Evolutionary conservation across 2,797 vertebrate genomes (phyloP).

Genomic region (Alectoris magna): DNA sequence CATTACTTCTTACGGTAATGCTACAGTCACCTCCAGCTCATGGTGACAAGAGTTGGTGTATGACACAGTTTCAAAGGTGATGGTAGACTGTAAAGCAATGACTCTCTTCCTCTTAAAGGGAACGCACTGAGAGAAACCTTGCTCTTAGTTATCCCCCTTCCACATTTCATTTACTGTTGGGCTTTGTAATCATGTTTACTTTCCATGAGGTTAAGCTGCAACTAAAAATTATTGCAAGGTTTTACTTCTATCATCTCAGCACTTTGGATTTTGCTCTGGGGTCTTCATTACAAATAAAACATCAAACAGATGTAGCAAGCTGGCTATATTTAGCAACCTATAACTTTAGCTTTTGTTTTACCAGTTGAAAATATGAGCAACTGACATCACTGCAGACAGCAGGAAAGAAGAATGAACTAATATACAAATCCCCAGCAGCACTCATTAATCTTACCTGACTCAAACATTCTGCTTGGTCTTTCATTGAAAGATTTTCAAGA

Average conservation of each 20-base stretch:
- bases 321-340: constrained; percentile 57
- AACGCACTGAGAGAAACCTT: not conserved
- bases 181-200: constrained; percentile 31
- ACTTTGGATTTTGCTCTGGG: constrained; percentile 56
- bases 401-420: constrained; percentile 40
- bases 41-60: not conserved
- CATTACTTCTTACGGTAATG: not conserved
- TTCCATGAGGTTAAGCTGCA: not conserved
- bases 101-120: not conserved
- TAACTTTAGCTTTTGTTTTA: constrained; percentile 61
- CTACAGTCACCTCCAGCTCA: fast-evolving
- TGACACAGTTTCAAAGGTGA: not conserved
- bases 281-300: constrained; percentile 61
- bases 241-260: constrained; percentile 61
- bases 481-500: not conserved
- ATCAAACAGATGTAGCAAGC: constrained; percentile 49
- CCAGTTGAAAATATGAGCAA: constrained; percentile 38
- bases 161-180: constrained; percentile 6
- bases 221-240: constrained; percentile 37
- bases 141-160: not conserved
- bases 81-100: not conserved
- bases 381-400: constrained; percentile 11
- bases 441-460: constrained; percentile 29
- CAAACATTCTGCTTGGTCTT: not conserved
- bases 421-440: constrained; percentile 17